Base-by-base conservation (phyloP, 2,113 vertebrate genomes). In the Chaetorhynchus papuensis region DNA sequence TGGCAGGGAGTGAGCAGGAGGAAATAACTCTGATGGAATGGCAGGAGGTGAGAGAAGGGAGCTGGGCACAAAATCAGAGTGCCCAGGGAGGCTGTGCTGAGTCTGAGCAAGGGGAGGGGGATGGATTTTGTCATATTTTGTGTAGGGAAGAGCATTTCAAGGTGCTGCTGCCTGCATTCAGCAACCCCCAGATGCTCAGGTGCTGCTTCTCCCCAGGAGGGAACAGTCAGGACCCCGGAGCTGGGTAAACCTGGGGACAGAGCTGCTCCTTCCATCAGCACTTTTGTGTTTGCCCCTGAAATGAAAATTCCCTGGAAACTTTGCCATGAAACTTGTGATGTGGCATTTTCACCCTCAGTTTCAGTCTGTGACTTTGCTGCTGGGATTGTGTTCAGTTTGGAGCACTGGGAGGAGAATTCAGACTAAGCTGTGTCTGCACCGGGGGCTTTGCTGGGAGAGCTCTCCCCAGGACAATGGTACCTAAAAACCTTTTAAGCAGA, bases 391-490 rank as follows among this genome's bases (percentile, higher is more conserved):
- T 49, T 88, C 9, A 23, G 15, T 80, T 54, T 57, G 80, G 68
- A 74, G 59, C 56, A 6, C 19, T 49, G 64, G 59, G 64, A 90
- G 45, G 23, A 83, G 85, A 72, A 86, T 88, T 42, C 37, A 65
- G 37, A 31, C 39, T 59, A 30, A 95, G 57, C 84, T 90, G 57
- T 5, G 2, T 35, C 35, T 47, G 78, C 81, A 54, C 0, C 5
- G 54, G 50, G 45, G 54, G 71, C 75, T 88, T 83, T 91, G 65
- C 74, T 68, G 44, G 84, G 35, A 87, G 47, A 66, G 47, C 68
- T 93, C 71, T 75, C 31, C 61, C 24, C 14, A 9, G 83, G 91
- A 72, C 76, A 65, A 7, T 1, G 53, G 59, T 33, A 72, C 92
- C 94, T 74, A 61, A 57, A 74, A 76, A 57, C 74, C 20, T 30